phyloP scores from a whole-genome alignment of 2,113 vertebrate species.

The Gavia stellata region DNA sequence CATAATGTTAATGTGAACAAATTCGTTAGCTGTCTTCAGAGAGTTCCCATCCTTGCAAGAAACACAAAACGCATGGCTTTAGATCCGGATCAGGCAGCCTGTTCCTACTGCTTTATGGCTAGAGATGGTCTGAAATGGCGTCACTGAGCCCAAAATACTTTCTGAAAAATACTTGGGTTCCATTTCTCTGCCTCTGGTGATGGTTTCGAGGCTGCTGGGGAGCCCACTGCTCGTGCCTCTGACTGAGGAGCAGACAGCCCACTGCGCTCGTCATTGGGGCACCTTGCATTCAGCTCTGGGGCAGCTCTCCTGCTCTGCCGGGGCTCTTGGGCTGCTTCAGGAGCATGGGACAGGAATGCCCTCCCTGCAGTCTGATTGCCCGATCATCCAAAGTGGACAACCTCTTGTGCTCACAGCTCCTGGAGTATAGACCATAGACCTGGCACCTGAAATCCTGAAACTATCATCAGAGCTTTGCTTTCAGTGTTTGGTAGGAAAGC shows the following conservation, averaged over 20 bases:
- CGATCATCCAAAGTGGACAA: neutral
- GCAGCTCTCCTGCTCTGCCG: neutral
- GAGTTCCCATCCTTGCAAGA: neutral
- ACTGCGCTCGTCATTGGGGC: accelerated
- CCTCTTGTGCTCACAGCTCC: neutral
- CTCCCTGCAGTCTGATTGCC: neutral
- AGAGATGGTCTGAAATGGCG: neutral
- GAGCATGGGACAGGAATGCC: neutral
- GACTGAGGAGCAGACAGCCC: neutral
- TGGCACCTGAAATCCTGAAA: neutral
- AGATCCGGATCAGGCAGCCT: neutral
- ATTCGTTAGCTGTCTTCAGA: neutral
- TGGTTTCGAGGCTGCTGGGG: neutral
- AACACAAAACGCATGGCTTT: neutral
- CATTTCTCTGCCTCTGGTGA: neutral
- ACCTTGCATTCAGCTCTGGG: accelerated
- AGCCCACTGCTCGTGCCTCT: neutral
- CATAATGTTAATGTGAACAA: neutral
- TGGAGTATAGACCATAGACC: neutral
- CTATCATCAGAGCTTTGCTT: neutral
- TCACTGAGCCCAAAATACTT: neutral
- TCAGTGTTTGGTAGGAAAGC: neutral
- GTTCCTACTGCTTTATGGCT: neutral
- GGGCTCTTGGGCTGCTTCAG: neutral
- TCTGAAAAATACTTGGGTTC: neutral